Evolutionary conservation across 2,797 vertebrate species (phyloP).

Genomic region (Hemibagrus guttatus): DNA sequence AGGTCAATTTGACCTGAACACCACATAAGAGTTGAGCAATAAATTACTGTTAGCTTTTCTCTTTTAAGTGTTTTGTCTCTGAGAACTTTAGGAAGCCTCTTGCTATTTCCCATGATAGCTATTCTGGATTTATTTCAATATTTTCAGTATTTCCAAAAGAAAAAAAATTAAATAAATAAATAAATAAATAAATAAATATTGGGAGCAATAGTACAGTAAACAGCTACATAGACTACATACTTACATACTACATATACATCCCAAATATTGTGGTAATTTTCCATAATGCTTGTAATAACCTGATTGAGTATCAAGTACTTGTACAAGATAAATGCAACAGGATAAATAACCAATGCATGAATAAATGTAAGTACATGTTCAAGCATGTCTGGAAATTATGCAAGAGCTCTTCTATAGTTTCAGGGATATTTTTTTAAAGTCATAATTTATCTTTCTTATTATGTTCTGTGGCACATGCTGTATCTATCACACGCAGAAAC

Average conservation of each 20-base stretch:
- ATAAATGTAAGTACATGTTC: slow-evolving; percentile 1
- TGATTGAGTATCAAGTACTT: background rate
- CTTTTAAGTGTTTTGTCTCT: background rate
- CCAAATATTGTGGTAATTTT: background rate
- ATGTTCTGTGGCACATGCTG: slow-evolving; percentile 5
- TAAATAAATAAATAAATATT: background rate
- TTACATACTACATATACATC: background rate
- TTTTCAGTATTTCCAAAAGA: background rate
- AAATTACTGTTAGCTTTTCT: background rate
- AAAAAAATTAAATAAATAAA: background rate
- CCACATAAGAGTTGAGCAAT: too few relatives aligned
- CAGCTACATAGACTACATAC: background rate
- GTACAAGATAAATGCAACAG: background rate
- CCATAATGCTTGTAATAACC: background rate
- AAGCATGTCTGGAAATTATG: slow-evolving; percentile 4
- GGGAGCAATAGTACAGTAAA: too few relatives aligned
- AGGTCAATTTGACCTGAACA: too few relatives aligned
- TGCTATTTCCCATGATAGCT: background rate
- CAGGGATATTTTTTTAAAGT: background rate
- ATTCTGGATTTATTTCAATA: background rate
- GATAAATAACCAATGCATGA: background rate
- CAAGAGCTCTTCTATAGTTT: background rate
- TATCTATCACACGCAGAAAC: slow-evolving; percentile 36
- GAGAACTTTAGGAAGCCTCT: background rate
- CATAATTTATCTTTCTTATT: background rate